Evolutionary conservation across 1,140 invertebrate genomes (phyloP), one percentile per base, ranked within the genome.

Genomic region (Panagrolaimus sp.): DNA sequence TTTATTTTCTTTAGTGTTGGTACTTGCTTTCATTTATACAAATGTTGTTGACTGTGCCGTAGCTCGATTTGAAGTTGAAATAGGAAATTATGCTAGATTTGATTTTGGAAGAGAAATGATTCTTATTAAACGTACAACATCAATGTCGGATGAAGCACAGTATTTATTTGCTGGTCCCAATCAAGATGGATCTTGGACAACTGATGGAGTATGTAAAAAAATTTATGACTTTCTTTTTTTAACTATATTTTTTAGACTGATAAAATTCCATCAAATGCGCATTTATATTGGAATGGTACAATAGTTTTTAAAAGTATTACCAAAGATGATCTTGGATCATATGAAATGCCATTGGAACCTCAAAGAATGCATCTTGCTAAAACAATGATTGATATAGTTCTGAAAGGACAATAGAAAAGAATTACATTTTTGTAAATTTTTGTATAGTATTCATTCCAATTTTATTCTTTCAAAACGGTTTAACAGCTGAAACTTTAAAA

Each of bases 271-370:
- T 11, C 20, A 64, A 31, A 31, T 23, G 63, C 63, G 4, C 63
- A 47, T 47, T 31, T 64, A 9, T 64, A n/a, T 31, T 64, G 27
- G 25, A 64, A 64, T 14, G 63, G 63, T 43, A 64, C 63, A 25
- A 20, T 64, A 11, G 25, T 64, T 25, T 23, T 64, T 16, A 11
- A 27, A 43, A 38, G 11, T 20, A 16, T 64, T 11, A 64, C 63
- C 8, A 31, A 64, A 16, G 45, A 64, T 11, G 63, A 64, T 16
- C 16, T 64, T 43, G 63, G 63, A 20, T 20, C 16, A 9, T 64
- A 64, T 20, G 42, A 64, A 43, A 43, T 43, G 42, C 63, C 63
- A 47, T 25, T 64, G 14, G 63, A 64, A 31, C 20, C 42, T 11
- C 42, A 20, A 1, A 20, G 45, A 43, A 20, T 31, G 42, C 27